Conservation (phyloP, 1,140 invertebrate genomes). For the Lordiphosa mommai region DNA sequence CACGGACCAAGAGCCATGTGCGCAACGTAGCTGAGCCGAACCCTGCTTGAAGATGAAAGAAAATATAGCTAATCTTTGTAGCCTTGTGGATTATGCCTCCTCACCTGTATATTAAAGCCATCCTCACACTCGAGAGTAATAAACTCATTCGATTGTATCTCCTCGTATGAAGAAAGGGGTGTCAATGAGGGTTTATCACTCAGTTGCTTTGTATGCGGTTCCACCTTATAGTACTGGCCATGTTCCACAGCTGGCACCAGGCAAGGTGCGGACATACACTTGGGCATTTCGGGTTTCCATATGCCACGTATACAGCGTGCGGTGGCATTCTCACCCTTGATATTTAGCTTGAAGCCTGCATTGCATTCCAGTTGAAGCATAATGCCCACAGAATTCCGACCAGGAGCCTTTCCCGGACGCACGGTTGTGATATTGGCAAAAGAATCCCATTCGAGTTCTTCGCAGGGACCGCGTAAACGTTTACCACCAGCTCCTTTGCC, state of each 20-base stretch:
- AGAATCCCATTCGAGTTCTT: conserved; percentile 76
- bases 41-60: conserved; percentile 77
- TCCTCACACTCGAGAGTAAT: conserved; percentile 76
- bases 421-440: conserved; percentile 71
- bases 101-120: conserved; percentile 73
- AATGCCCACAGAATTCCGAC: conserved; percentile 83
- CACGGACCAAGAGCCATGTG: conserved; percentile 89
- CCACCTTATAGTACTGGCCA: conserved; percentile 74
- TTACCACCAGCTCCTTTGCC: conserved; percentile 51
- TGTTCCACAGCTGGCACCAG: conserved; percentile 74
- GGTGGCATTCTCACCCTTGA: conserved; percentile 85
- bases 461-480: conserved; percentile 81
- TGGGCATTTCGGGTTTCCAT: conserved; percentile 90
- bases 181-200: conserved; percentile 64
- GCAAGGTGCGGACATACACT: conserved; percentile 84
- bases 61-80: neutral
- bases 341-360: conserved; percentile 87
- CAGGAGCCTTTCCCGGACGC: conserved; percentile 72
- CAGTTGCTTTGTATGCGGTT: conserved; percentile 62
- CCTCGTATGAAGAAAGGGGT: conserved; percentile 69
- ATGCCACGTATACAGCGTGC: conserved; percentile 88
- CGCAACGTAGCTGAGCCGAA: conserved; percentile 86
- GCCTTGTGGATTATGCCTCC: neutral
- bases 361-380: conserved; percentile 87
- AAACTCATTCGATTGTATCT: conserved; percentile 76